A percentile compares a stretch with the other conserved stretches of the same genome.
Evolutionary conservation across 2,113 vertebrate species (phyloP).

Genomic region (Lonchura striata): DNA sequence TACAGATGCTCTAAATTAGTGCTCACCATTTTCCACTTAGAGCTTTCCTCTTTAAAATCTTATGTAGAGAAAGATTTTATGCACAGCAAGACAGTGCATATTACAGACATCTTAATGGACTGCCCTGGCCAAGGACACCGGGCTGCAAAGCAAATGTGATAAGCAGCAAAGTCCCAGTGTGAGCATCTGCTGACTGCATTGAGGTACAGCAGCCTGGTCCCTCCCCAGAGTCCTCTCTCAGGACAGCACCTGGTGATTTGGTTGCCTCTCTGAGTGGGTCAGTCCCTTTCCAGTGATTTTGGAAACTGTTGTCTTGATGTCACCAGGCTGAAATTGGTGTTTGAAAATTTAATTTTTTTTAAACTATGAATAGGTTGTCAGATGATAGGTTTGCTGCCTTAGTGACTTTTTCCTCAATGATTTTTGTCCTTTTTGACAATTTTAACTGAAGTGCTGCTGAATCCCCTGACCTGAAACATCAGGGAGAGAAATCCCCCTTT

Average conservation of each 20-base stretch:
- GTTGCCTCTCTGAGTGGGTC: background rate
- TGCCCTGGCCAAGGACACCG: background rate
- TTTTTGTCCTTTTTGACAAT: background rate
- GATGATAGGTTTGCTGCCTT: background rate
- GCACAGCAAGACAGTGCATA: fast-evolving
- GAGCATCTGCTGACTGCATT: background rate
- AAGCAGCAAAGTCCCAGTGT: background rate
- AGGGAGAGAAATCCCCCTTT: background rate
- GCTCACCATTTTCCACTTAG: background rate
- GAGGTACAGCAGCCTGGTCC: background rate
- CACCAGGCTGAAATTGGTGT: background rate
- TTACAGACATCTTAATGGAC: background rate
- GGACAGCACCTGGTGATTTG: background rate
- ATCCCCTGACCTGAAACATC: background rate
- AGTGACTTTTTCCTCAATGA: background rate
- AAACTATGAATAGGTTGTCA: background rate
- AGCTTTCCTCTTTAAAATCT: background rate
- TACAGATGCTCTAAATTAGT: background rate
- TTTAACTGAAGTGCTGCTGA: background rate
- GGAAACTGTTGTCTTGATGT: background rate
- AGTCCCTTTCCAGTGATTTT: background rate
- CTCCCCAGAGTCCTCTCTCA: background rate
- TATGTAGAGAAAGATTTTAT: background rate
- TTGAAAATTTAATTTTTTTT: background rate
- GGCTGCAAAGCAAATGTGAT: background rate